phyloP scores from a whole-genome alignment of 2,888 invertebrate species.

The Selenia dentaria region DNA sequence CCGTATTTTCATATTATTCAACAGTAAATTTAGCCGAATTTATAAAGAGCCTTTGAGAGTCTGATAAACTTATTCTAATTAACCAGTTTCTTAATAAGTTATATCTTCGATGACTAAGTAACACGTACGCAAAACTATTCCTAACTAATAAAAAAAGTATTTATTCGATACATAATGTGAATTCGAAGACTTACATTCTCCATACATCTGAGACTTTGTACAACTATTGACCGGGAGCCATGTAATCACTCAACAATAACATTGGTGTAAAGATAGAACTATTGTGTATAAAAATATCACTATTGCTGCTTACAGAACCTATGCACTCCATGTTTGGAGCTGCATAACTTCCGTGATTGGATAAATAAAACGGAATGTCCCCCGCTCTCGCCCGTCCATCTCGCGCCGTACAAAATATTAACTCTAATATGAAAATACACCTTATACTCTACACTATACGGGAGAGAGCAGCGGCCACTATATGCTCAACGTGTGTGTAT shows the following conservation, averaged over 20 bases:
- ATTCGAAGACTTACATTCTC: constrained; percentile 61
- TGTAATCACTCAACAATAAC: constrained; percentile 81
- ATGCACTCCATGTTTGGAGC: constrained; percentile 31
- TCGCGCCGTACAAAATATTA: constrained; percentile 66
- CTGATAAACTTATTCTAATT: background rate
- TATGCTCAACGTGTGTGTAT: constrained; percentile 72
- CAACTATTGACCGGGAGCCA: constrained; percentile 82
- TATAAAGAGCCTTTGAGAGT: too few species aligned
- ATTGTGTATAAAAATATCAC: constrained; percentile 83
- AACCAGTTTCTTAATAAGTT: constrained; percentile 8
- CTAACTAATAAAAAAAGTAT: constrained; percentile 22
- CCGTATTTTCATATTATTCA: too few species aligned
- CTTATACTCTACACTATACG: constrained; percentile 55
- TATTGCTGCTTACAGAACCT: constrained; percentile 60
- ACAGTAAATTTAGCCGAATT: too few species aligned
- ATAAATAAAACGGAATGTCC: constrained; percentile 68
- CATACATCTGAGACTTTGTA: constrained; percentile 66
- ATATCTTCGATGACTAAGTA: constrained; percentile 4
- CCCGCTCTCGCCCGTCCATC: constrained; percentile 55
- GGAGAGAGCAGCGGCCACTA: constrained; percentile 53
- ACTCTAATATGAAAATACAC: constrained; percentile 77
- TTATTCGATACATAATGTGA: constrained; percentile 47
- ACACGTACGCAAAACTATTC: constrained; percentile 8
- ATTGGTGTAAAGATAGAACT: constrained; percentile 81
- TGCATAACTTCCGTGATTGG: constrained; percentile 54